Base-by-base conservation (phyloP, 2,797 vertebrate genomes). In the Thripadectes ignobilis region DNA sequence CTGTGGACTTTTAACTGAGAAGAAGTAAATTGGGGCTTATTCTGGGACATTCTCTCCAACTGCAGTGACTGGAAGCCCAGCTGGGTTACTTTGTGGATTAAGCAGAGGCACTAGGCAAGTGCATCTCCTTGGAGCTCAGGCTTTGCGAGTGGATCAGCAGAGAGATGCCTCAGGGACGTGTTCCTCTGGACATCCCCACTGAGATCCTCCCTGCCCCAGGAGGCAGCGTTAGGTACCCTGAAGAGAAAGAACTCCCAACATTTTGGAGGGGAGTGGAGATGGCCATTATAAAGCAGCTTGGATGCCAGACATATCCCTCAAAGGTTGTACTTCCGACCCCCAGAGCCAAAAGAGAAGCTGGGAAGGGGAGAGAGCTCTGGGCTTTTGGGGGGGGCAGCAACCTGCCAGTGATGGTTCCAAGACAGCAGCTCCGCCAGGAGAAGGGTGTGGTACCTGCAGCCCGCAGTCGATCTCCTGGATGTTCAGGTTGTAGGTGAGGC, bases 391-490 rank as follows among this genome's bases (percentile, higher is more conserved):
- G 46, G 46, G 59, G n/a, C 52, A 66, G 29, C n/a, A 32, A 15
- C 30, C 41, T 1, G 1, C 41, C 26, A 27, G 29, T 55, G 7
- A 2, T 19, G 38, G 38, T 5, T 59, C 17, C 41, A 41, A 41
- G 51, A 27, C 43, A 32, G 76, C 52, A 52, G 54, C 85, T 52
- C 61, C 59, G 76, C 75, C 75, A 26, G 26, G 39, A 48, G 21
- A 14, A 7, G 7, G 0, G 7, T 26, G 85, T 8, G 24, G 52
- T 88, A 88, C 85, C 85, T 81, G 61, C 2, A 3, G 4, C 9
- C 69, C 46, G 0, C 61, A 54, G 34, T 30, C 1, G 4, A 74
- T 54, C 68, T 67, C 14, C 39, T 0, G 6, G 6, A 0, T 0
- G 2, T 22, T 43, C 85, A 80, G 46, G 20, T 5, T 20, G 68